phyloP scores from a whole-genome alignment of 1,140 invertebrate genomes.

The Cyrtorhinus lividipennis region DNA sequence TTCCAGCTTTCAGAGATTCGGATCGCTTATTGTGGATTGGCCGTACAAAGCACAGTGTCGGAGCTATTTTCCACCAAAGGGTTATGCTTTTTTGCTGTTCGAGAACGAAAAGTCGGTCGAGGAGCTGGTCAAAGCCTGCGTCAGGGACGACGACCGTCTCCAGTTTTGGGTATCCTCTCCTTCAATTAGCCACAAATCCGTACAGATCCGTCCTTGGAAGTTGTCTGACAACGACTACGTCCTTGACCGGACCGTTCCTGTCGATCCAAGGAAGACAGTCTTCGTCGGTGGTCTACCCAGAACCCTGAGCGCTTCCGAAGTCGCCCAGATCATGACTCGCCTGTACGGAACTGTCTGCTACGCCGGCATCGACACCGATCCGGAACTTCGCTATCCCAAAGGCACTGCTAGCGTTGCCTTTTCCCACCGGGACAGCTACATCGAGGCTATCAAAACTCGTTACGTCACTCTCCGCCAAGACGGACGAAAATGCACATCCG shows the following conservation, averaged over 20 bases:
- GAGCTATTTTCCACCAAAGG: not conserved
- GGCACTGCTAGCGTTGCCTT: slow-evolving; percentile 6
- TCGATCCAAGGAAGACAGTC: not conserved
- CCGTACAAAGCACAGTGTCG: not conserved
- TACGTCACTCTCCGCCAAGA: not conserved
- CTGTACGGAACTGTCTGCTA: slow-evolving; percentile 4
- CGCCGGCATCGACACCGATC: not conserved
- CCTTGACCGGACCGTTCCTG: not conserved
- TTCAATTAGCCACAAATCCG: slow-evolving; percentile 1
- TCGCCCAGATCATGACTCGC: not conserved
- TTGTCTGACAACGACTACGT: not conserved
- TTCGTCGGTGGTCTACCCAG: slow-evolving; percentile 95
- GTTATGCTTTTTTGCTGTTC: not conserved
- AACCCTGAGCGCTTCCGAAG: slow-evolving; percentile 29
- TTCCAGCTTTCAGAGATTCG: not conserved
- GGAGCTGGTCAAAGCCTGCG: not conserved
- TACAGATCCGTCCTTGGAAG: not conserved
- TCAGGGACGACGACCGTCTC: not conserved
- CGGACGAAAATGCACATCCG: not conserved
- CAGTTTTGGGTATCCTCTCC: not conserved
- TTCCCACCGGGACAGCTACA: not conserved
- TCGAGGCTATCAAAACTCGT: slow-evolving; percentile 1
- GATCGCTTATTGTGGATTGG: not conserved
- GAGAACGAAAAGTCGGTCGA: slow-evolving; percentile 4
- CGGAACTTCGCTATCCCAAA: slow-evolving; percentile 1